These are phyloP conservation scores for Empidonax traillii DNA, from an alignment of 2,113 vertebrate species.

Conservation along the genomic window DNA sequence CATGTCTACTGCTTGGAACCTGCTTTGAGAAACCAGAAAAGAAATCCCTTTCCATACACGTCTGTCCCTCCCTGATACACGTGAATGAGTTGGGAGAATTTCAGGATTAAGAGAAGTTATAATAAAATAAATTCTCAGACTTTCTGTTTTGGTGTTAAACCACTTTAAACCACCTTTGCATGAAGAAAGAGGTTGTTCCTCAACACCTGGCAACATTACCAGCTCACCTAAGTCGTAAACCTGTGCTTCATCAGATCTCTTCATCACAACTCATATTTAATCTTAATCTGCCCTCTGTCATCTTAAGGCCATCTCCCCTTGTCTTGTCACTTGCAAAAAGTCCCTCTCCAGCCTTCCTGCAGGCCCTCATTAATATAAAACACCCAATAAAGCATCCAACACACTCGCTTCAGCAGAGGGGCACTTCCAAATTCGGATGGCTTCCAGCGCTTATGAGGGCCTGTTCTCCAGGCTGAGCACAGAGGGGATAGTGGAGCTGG, in stretches of 20 bases:
- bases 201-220: neutral
- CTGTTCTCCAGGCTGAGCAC: neutral
- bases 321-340: neutral
- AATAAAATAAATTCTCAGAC: neutral
- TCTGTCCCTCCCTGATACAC: neutral
- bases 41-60: neutral
- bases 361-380: neutral
- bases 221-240: neutral
- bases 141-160: neutral
- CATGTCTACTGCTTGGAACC: neutral
- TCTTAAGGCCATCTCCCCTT: neutral
- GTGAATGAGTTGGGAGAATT: neutral
- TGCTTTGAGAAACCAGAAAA: neutral
- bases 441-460: neutral
- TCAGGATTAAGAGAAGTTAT: neutral
- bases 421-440: neutral
- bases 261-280: neutral
- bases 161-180: neutral
- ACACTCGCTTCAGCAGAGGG: neutral
- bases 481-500: too few species aligned
- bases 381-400: neutral
- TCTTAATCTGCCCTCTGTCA: neutral
- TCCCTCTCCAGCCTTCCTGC: neutral
- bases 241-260: neutral
- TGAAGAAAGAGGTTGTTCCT: neutral